Conservation (phyloP, 1,140 invertebrate species). For the Trachymyrmex septentrionalis region DNA sequence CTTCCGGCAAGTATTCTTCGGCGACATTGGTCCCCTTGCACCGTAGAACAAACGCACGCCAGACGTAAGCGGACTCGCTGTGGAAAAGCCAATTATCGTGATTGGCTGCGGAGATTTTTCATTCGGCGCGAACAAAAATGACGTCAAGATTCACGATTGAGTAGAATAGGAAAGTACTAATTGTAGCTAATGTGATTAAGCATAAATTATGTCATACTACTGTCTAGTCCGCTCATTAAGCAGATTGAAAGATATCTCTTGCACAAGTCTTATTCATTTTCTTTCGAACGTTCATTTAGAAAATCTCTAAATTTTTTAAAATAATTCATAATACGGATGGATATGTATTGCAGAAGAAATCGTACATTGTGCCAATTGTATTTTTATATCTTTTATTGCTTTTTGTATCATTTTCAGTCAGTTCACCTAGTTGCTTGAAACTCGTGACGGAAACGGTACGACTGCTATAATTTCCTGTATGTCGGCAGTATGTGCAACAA, state of each 20-base stretch:
- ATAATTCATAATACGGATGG: background rate
- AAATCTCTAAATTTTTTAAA: background rate
- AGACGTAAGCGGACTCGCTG: background rate
- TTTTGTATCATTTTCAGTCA: background rate
- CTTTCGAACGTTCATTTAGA: background rate
- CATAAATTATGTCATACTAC: background rate
- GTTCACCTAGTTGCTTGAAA: slow-evolving; percentile 23
- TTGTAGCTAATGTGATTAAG: background rate
- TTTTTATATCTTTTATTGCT: background rate
- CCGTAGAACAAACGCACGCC: slow-evolving; percentile 19
- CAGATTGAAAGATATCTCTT: background rate
- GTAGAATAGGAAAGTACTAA: background rate
- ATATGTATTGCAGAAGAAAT: no score
- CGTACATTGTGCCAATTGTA: background rate
- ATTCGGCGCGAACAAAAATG: background rate
- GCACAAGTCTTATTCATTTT: background rate
- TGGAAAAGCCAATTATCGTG: slow-evolving; percentile 18
- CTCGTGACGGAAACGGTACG: background rate
- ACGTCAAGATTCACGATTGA: background rate
- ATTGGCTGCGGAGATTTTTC: slow-evolving; percentile 43
- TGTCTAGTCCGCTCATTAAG: background rate
- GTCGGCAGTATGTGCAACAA: background rate
- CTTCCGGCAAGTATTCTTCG: background rate
- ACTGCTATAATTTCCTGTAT: slow-evolving; percentile 12
- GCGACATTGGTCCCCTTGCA: slow-evolving; percentile 16